Percentiles rank a stretch among this genome's conserved stretches.
Evolutionary conservation across 1,140 invertebrate genomes (phyloP).

Genomic region (Pogonomyrmex barbatus): DNA sequence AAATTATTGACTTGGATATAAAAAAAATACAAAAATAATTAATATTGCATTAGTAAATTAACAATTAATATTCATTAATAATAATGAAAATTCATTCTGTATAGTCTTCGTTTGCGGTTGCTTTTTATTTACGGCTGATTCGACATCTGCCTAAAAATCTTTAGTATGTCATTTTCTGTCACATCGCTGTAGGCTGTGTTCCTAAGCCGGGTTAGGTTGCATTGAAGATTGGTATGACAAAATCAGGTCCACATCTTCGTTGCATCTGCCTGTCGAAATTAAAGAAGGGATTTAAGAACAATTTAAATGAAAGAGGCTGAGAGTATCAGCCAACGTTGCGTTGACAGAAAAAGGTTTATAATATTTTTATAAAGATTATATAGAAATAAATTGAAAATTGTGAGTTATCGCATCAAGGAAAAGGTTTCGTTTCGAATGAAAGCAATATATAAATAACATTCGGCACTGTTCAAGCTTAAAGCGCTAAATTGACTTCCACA

Average conservation of each 20-base stretch:
- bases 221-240: conserved; percentile 59
- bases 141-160: conserved; percentile 52
- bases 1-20: conserved; percentile 4
- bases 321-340: background rate
- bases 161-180: conserved; percentile 31
- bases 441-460: background rate
- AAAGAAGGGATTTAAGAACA: background rate
- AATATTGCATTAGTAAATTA: background rate
- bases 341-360: background rate
- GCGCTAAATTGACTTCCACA: conserved; percentile 19
- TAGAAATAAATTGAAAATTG: background rate
- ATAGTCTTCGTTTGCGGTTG: conserved; percentile 17
- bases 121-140: conserved; percentile 34
- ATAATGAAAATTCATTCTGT: conserved; percentile 6
- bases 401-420: background rate
- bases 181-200: conserved; percentile 51
- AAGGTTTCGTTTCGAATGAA: background rate
- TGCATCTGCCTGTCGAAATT: conserved; percentile 58
- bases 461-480: background rate
- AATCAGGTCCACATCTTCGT: background rate
- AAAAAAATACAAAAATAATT: conserved; percentile 8
- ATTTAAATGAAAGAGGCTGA: background rate
- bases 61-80: background rate
- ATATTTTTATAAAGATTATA: background rate
- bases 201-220: conserved; percentile 3